Conservation (phyloP, 2,888 invertebrate genomes). For the Heliconius hortense region DNA sequence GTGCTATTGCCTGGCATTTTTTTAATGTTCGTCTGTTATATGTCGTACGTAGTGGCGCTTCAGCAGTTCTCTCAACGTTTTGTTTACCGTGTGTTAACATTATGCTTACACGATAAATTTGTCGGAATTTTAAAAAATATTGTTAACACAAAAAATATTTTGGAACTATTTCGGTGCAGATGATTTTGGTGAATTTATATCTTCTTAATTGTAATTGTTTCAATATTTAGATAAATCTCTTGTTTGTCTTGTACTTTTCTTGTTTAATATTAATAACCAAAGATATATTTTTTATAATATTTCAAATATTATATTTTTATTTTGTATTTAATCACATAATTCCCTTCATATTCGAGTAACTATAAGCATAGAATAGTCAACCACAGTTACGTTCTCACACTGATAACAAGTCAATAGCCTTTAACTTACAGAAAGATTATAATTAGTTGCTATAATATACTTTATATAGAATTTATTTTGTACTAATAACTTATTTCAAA, state of each 20-base stretch:
- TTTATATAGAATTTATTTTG: neutral
- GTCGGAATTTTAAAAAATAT: neutral
- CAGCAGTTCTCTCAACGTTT: neutral
- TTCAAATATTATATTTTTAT: too few relatives aligned
- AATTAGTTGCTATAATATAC: neutral
- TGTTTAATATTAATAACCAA: too few relatives aligned
- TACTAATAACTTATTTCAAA: neutral
- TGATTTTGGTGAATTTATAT: too few relatives aligned
- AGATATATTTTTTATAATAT: too few relatives aligned
- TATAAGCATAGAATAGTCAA: slow-evolving; percentile 1
- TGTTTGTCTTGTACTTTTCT: too few relatives aligned
- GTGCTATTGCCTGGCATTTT: neutral
- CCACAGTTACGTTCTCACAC: slow-evolving; percentile 29
- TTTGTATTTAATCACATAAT: too few relatives aligned
- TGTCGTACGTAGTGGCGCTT: neutral
- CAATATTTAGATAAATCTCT: too few relatives aligned
- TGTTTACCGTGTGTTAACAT: neutral
- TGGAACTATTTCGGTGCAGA: too few relatives aligned
- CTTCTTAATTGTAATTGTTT: too few relatives aligned
- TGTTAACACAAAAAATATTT: neutral
- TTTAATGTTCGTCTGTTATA: too few relatives aligned
- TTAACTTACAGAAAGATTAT: neutral
- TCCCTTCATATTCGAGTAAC: neutral
- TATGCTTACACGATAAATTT: neutral
- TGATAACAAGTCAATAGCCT: slow-evolving; percentile 32